Conservation (phyloP, 2,888 invertebrate genomes). For the Acleris literana region DNA sequence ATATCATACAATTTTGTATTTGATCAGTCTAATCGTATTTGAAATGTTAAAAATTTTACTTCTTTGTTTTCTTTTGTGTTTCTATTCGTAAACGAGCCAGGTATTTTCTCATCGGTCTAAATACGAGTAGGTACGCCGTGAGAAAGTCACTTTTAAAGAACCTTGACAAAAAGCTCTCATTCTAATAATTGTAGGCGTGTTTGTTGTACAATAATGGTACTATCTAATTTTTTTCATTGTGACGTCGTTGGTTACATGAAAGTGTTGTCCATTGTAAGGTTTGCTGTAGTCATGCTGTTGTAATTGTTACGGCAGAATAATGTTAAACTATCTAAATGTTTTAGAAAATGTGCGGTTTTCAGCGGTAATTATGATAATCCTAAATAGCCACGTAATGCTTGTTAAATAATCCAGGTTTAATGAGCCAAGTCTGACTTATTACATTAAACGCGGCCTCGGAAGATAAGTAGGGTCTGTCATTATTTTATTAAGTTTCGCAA, state of each 20-base stretch:
- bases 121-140: constrained; percentile 33
- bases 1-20: no score
- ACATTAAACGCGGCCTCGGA: constrained; percentile 29
- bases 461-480: constrained; percentile 38
- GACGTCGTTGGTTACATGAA: constrained; percentile 21
- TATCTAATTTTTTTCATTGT: constrained; percentile 12
- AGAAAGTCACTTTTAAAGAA: constrained; percentile 50
- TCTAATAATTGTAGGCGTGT: constrained; percentile 43
- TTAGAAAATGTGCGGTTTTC: no score
- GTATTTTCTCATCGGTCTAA: constrained; percentile 5
- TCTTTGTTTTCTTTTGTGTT: neutral
- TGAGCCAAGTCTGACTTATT: constrained; percentile 26
- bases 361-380: neutral
- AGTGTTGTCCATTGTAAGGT: constrained; percentile 25
- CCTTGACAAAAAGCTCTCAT: constrained; percentile 50
- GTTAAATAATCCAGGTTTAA: constrained; percentile 28
- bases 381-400: constrained; percentile 19
- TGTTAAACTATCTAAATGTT: neutral
- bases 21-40: no score
- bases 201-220: constrained; percentile 27
- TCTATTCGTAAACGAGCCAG: neutral
- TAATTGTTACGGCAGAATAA: constrained; percentile 15
- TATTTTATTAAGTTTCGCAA: constrained; percentile 58
- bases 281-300: constrained; percentile 24
- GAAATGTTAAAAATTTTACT: no score